Evolutionary conservation across 1,140 invertebrate genomes (phyloP).

Genomic region (Formica selysi): DNA sequence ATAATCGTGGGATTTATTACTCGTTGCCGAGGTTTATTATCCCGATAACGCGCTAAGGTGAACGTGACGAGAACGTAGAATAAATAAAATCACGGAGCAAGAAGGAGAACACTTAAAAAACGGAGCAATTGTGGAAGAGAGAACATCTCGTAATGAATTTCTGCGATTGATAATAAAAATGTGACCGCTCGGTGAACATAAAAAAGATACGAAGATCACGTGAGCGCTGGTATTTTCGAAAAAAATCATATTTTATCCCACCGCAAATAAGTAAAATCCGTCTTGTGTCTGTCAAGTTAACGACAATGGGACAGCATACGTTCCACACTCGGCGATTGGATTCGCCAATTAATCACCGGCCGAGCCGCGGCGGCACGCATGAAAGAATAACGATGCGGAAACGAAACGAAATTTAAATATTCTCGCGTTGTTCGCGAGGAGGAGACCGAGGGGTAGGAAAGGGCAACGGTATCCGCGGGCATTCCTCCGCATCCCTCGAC

Average conservation of each 20-base stretch:
- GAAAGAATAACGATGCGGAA: conserved; percentile 81
- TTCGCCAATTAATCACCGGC: conserved; percentile 75
- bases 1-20: conserved; percentile 72
- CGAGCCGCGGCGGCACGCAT: conserved; percentile 72
- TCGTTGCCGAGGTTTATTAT: conserved; percentile 64
- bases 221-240: background rate
- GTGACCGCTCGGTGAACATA: background rate
- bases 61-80: conserved; percentile 60
- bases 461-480: conserved; percentile 66
- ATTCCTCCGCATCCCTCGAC: conserved; percentile 68
- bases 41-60: conserved; percentile 41
- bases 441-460: conserved; percentile 32
- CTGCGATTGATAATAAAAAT: conserved; percentile 43
- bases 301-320: conserved; percentile 42
- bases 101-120: conserved; percentile 42
- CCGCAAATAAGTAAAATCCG: conserved; percentile 43
- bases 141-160: conserved; percentile 37
- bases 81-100: conserved; percentile 54
- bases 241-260: conserved; percentile 45
- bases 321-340: conserved; percentile 72
- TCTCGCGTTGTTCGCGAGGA: conserved; percentile 70
- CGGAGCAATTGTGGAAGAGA: background rate
- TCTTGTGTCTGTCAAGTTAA: conserved; percentile 46
- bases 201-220: background rate
- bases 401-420: conserved; percentile 82